Base-by-base conservation (phyloP, 2,888 invertebrate genomes). In the Sphaerolaimus hirsutus region DNA sequence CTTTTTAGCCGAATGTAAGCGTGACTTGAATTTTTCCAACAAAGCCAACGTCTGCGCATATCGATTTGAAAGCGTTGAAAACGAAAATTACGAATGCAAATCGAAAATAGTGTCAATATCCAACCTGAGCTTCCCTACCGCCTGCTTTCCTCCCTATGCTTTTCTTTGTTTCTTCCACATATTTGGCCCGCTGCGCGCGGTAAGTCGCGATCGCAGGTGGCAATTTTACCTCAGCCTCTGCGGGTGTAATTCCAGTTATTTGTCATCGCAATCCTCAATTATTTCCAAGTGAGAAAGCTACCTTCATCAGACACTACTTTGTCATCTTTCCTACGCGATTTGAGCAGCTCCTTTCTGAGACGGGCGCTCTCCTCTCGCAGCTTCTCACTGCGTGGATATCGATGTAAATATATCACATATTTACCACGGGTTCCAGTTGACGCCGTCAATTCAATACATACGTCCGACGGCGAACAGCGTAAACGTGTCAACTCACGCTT, bases 401-500 rank as follows among this genome's bases (percentile, higher is more conserved):
- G n/a, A n/a, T n/a, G n/a, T n/a, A n/a, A n/a, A n/a, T n/a, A n/a
- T n/a, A n/a, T n/a, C n/a, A n/a, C n/a, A n/a, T n/a, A n/a, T n/a
- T n/a, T n/a, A n/a, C n/a, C n/a, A n/a, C n/a, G n/a, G n/a, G n/a
- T n/a, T n/a, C n/a, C n/a, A n/a, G n/a, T n/a, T n/a, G n/a, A n/a
- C n/a, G n/a, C n/a, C n/a, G n/a, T n/a, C n/a, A n/a, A n/a, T n/a
- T n/a, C n/a, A n/a, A n/a, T n/a, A n/a, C n/a, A n/a, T n/a, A n/a
- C n/a, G n/a, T n/a, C n/a, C n/a, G n/a, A n/a, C n/a, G n/a, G n/a
- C n/a, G n/a, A n/a, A n/a, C n/a, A n/a, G 14, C 29, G 10, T 10
- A 29, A 29, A 29, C 14, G 14, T 10, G 10, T 10, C 29, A 29
- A 29, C 14, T 29, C 29, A 29, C 38, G 10, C 43, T 52, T 52